Conservation (phyloP, 2,113 vertebrate genomes). For the Gambusia holbrooki region DNA sequence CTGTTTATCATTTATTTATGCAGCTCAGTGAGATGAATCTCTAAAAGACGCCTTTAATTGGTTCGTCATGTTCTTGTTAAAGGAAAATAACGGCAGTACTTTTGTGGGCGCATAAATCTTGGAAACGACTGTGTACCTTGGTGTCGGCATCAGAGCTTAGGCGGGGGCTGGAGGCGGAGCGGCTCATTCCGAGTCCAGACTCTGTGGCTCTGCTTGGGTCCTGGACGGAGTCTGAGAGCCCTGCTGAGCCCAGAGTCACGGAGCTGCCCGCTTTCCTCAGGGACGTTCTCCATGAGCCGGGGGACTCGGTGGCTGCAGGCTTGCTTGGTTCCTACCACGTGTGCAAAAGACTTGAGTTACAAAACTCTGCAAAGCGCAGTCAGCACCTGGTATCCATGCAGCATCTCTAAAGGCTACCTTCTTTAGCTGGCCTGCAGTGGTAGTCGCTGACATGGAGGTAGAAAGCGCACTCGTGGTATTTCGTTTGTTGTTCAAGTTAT, state of each 20-base stretch:
- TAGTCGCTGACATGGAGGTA: conserved; percentile 67
- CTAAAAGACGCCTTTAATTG: conserved; percentile 37
- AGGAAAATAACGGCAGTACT: background rate
- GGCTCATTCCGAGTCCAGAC: conserved; percentile 72
- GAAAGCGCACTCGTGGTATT: conserved; percentile 72
- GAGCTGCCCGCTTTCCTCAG: conserved; percentile 83
- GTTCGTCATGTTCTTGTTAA: background rate
- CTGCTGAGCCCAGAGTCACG: conserved; percentile 75
- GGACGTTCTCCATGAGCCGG: conserved; percentile 81
- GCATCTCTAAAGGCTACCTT: conserved; percentile 63
- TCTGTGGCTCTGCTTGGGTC: conserved; percentile 67
- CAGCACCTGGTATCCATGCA: background rate
- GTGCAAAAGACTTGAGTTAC: background rate
- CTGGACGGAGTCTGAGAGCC: conserved; percentile 63
- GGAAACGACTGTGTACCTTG: conserved; percentile 69
- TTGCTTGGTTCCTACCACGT: conserved; percentile 66
- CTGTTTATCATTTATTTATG: conserved; percentile 21
- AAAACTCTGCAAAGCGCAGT: background rate
- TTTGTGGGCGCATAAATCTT: conserved; percentile 13
- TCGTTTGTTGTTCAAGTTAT: conserved; percentile 87
- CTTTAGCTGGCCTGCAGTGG: conserved; percentile 71
- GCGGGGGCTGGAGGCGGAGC: conserved; percentile 83
- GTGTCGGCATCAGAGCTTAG: conserved; percentile 79
- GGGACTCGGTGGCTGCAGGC: conserved; percentile 69
- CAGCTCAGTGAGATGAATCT: background rate